These are phyloP conservation scores for Catocala nupta DNA, from an alignment of 2,888 invertebrate genomes.

Conservation along the genomic window DNA sequence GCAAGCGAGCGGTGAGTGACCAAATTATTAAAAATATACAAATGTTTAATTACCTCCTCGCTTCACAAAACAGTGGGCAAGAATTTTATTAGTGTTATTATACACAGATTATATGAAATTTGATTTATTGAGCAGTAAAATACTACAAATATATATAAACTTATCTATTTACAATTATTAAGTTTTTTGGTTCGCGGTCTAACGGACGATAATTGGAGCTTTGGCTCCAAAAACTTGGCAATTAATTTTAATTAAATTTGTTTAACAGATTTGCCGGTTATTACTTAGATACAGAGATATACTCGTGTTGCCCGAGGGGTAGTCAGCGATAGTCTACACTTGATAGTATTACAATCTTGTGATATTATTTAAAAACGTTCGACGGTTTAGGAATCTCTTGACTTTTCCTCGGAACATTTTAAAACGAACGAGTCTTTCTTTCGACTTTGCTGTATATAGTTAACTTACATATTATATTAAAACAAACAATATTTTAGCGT, in stretches of 20 bases:
- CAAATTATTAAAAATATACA: slow-evolving; percentile 17
- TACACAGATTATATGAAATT: slow-evolving; percentile 27
- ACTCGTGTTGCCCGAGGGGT: too few species aligned
- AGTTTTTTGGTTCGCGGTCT: slow-evolving; percentile 5
- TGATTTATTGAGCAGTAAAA: slow-evolving; percentile 42
- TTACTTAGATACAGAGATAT: too few species aligned
- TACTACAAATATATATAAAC: slow-evolving; percentile 15
- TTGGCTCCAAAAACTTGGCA: slow-evolving; percentile 20
- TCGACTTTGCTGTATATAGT: too few species aligned
- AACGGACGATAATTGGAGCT: slow-evolving; percentile 40
- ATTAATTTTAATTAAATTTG: slow-evolving; percentile 1
- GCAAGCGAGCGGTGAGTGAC: slow-evolving; percentile 80
- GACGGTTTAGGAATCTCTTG: too few species aligned
- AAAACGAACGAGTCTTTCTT: too few species aligned
- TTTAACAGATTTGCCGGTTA: too few species aligned
- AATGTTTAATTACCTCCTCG: slow-evolving; percentile 28
- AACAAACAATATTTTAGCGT: too few species aligned
- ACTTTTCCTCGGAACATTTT: too few species aligned
- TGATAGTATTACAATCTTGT: too few species aligned
- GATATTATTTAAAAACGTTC: too few species aligned
- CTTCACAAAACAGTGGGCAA: slow-evolving; percentile 34
- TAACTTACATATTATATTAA: too few species aligned
- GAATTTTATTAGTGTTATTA: slow-evolving; percentile 44
- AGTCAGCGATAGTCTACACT: too few species aligned
- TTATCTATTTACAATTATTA: slow-evolving; percentile 13